These are phyloP conservation scores for Drosophila barbarae DNA, from an alignment of 2,888 invertebrate species.

Conservation along the genomic window DNA sequence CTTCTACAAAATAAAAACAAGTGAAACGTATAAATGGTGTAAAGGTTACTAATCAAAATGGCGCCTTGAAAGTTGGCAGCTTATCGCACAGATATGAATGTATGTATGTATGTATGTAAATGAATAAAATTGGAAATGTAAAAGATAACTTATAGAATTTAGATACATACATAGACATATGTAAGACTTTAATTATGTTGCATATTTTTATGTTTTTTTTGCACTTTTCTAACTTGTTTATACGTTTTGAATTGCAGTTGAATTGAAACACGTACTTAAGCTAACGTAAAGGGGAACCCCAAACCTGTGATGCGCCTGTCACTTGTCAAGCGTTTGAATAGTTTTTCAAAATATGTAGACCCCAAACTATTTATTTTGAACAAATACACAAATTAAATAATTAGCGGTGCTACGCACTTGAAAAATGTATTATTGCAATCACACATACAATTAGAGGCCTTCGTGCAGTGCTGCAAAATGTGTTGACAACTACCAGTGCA, in stretches of 20 bases:
- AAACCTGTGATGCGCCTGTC: background rate
- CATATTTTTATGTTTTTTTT: too few species aligned
- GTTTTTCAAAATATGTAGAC: background rate
- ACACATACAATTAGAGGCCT: background rate
- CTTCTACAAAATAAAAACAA: background rate
- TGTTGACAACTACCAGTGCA: background rate
- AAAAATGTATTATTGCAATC: background rate
- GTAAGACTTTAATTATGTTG: background rate
- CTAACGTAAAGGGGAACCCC: background rate
- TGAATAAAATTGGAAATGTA: background rate
- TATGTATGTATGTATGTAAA: background rate
- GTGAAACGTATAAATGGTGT: background rate
- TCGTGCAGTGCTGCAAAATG: too few species aligned
- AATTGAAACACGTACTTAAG: background rate
- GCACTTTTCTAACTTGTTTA: too few species aligned
- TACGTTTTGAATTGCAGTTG: background rate
- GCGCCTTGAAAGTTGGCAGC: background rate
- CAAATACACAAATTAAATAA: background rate
- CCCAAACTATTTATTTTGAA: background rate
- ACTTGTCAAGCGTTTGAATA: background rate
- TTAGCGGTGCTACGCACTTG: background rate
- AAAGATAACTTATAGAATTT: background rate
- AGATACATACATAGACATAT: too few species aligned
- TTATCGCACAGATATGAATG: background rate
- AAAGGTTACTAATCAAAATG: background rate